These are phyloP conservation scores for Tenualosa ilisha DNA, from an alignment of 2,797 vertebrate genomes.

Conservation along the genomic window DNA sequence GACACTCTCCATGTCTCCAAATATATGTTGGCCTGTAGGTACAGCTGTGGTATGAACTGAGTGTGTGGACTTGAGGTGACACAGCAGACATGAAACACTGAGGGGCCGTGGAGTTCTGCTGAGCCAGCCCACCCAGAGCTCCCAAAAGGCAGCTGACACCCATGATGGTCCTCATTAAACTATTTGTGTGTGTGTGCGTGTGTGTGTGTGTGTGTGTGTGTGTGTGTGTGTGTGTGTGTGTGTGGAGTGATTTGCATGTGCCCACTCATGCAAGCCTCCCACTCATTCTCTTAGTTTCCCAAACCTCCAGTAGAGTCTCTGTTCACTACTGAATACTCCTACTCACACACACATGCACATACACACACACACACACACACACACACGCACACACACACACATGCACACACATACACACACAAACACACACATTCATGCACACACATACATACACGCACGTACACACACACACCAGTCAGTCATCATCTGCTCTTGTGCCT, in stretches of 20 bases:
- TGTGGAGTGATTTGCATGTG: background rate
- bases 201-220: slow-evolving; percentile 13
- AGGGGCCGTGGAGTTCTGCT: too few species aligned
- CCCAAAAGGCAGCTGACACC: too few species aligned
- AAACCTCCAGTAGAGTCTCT: background rate
- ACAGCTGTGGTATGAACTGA: too few species aligned
- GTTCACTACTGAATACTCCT: background rate
- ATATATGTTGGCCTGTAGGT: too few species aligned
- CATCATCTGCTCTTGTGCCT: background rate
- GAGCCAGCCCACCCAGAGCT: too few species aligned
- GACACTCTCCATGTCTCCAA: too few species aligned
- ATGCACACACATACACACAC: background rate
- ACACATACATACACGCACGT: too few species aligned
- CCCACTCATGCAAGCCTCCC: background rate
- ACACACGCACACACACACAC: background rate
- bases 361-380: background rate
- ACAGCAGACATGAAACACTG: too few species aligned
- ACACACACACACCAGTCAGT: background rate
- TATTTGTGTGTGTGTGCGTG: too few species aligned
- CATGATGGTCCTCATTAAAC: too few species aligned
- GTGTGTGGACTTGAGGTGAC: too few species aligned
- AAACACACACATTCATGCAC: background rate
- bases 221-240: slow-evolving; percentile 5
- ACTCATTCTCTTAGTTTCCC: background rate
- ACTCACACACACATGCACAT: background rate